These are phyloP conservation scores for Fulmarus glacialis DNA, from an alignment of 2,113 vertebrate genomes.

Conservation along the genomic window DNA sequence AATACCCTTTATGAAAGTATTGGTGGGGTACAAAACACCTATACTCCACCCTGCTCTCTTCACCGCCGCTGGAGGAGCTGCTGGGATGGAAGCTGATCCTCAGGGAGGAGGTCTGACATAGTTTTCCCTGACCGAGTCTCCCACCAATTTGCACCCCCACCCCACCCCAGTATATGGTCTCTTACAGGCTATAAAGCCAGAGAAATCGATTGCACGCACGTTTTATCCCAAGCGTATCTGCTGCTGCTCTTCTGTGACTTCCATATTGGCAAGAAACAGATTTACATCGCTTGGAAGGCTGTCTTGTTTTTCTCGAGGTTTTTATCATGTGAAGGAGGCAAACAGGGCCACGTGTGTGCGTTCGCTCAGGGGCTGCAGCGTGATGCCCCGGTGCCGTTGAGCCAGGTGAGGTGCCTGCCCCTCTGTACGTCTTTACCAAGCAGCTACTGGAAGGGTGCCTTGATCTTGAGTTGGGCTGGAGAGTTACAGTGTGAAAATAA, in stretches of 20 bases:
- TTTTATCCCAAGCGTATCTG: neutral
- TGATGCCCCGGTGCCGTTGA: neutral
- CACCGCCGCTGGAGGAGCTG: neutral
- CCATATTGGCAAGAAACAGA: neutral
- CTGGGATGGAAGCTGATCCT: neutral
- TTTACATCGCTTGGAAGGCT: neutral
- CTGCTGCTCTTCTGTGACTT: neutral
- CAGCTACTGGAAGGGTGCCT: neutral
- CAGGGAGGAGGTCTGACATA: neutral
- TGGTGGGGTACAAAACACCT: neutral
- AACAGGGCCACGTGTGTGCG: rapidly evolving
- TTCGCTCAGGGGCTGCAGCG: rapidly evolving
- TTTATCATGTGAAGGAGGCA: neutral
- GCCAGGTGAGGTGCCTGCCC: neutral
- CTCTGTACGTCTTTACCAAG: neutral
- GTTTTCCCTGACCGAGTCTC: neutral
- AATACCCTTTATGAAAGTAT: too few relatives aligned
- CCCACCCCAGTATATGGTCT: neutral
- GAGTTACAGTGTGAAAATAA: neutral
- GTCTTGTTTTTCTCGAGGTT: neutral
- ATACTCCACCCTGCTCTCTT: neutral
- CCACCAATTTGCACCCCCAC: too few relatives aligned
- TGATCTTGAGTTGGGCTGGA: neutral
- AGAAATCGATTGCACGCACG: neutral
- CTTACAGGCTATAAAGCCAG: neutral